Base-by-base conservation (phyloP, 2,113 vertebrate species). In the Heteronetta atricapilla region DNA sequence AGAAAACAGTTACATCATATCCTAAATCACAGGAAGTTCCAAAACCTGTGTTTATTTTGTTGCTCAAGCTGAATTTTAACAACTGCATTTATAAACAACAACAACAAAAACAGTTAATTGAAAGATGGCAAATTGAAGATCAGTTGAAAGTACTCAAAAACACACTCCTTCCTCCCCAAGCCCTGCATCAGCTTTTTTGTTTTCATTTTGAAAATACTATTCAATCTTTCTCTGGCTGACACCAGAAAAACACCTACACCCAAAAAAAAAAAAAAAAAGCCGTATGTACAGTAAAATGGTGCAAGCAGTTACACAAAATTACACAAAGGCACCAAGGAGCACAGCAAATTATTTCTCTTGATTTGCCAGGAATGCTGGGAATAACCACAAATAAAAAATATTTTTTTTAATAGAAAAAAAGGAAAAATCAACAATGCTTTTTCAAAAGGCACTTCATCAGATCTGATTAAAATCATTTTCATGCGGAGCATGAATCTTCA, bases 171-270 rank as follows among this genome's bases (percentile, higher is more conserved):
- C 62, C 48, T 81, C 77, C 33, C 28, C 64, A 36, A 80, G 67
- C 40, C 44, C 60, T 42, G 46, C 38, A 53, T 59, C 82, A 90
- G 42, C 8, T 75, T 66, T 52, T 82, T 48, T 80, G 31, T 68
- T 96, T 89, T 88, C 42, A 12, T 73, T 13, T 55, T 78, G 83
- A 74, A 82, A 90, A 34, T 83, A 87, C 7, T 15, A 2, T 55
- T 90, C 77, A 64, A 56, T 86, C 80, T 95, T 84, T 93, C 90
- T 82, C 83, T 93, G 86, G 50, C 90, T 95, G 82, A 83, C 92
- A 89, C 68, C 79, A 67, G 86, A 80, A 87, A 90, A 85, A 74
- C 34, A 48, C 20, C 20, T 48, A 48, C 46, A 10, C 20, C 11
- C 20, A 48, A 48, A 48, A 48, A 46, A 74, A 90, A 34, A 74